Evolutionary conservation across 2,888 invertebrate genomes (phyloP).

Genomic region (Drosophila diplacantha): DNA sequence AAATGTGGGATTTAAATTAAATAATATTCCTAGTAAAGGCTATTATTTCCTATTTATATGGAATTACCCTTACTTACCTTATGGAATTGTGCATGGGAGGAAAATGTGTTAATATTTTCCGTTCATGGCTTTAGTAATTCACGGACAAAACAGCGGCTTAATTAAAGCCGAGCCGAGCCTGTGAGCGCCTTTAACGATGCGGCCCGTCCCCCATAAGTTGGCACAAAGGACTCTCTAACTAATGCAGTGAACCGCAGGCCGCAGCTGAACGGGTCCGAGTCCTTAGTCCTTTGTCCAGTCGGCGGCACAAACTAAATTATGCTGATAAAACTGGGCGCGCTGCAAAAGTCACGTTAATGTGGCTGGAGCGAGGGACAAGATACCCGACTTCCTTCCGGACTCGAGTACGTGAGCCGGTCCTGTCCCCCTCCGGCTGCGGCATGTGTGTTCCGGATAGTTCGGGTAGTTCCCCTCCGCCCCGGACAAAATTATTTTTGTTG

Average conservation of each 20-base stretch:
- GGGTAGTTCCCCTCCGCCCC: conserved; percentile 13
- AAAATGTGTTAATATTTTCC: conserved; percentile 51
- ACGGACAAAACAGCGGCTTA: conserved; percentile 47
- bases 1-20: not conserved
- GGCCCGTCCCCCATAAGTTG: conserved; percentile 14
- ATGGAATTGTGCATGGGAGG: conserved; percentile 45
- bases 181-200: conserved; percentile 14
- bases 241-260: conserved; percentile 54
- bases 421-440: conserved; percentile 2
- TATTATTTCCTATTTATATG: no score
- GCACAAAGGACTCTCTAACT: conserved; percentile 45
- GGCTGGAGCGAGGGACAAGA: conserved; percentile 43
- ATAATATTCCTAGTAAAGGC: not conserved
- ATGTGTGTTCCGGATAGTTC: conserved; percentile 22
- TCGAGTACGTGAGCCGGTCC: conserved; percentile 48
- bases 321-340: conserved; percentile 63
- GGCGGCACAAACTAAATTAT: conserved; percentile 61
- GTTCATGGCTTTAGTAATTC: conserved; percentile 56
- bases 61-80: not conserved
- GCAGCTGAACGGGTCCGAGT: conserved; percentile 38
- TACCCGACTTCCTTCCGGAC: conserved; percentile 54
- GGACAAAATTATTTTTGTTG: conserved; percentile 62
- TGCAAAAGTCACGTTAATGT: conserved; percentile 63
- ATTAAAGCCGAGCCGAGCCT: conserved; percentile 52
- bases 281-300: conserved; percentile 24